Base-by-base conservation (phyloP, 2,113 vertebrate species). In the Anolis carolinensis region DNA sequence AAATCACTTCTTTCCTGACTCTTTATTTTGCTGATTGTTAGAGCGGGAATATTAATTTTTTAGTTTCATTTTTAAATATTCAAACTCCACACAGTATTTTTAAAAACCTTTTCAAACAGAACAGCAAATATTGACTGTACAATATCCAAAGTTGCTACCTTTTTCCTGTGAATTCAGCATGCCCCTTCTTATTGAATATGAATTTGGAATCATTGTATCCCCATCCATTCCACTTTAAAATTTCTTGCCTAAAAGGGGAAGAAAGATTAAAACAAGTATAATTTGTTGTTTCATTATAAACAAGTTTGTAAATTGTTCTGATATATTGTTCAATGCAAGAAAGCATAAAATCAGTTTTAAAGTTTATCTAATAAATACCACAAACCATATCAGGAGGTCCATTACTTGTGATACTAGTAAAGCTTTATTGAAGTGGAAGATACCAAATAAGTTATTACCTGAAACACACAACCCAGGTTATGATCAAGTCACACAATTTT, bases 141-240 rank as follows among this genome's bases (percentile, higher is more conserved):
- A 72, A 27, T 81, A 67, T 81, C 0, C 32, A 0, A n/a, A 9
- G 9, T 75, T 30, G 30, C 76, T 97, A 98, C 99, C 98, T 98
- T 97, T 97, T 99, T 70, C 99, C 99, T 72, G 98, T 98, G 90
- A 99, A 98, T 95, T 99, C 99, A 92, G 96, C 95, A 95, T 99
- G 98, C 55, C 98, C 98, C 89, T 99, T 99, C 94, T 99, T 99
- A 95, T 99, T 99, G 91, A 98, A 97, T 84, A 98, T 88, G 86
- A 99, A 99, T 94, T 95, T 98, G 79, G 98, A 98, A 87, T 99
- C 99, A 89, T 96, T 98, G 94, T 99, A 99, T 84, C 99, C 99
- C 99, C 99, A 99, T 88, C 99, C 99, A 87, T 99, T 99, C 99
- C 98, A 99, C 90, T 99, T 99, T 96, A 99, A 96, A 89, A 98